Conservation (phyloP, 53 echinoderm and acorn worm genomes). For the Paracentrotus lividus region DNA sequence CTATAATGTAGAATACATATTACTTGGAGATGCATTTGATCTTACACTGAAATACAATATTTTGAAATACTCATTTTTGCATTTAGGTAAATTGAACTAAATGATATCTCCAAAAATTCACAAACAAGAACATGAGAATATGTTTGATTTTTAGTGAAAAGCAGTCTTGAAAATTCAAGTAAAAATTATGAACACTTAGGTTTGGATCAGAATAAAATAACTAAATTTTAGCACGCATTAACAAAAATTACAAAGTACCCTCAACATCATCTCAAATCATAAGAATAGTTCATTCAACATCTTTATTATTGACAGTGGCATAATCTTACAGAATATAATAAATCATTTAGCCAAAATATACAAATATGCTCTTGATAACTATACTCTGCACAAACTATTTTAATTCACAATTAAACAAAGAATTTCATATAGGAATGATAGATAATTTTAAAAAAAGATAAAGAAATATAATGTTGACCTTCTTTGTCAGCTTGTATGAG, state of each 20-base stretch:
- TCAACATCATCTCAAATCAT: background rate
- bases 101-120: background rate
- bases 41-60: background rate
- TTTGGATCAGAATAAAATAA: background rate
- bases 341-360: constrained; percentile 62
- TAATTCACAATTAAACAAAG: constrained; percentile 5
- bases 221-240: background rate
- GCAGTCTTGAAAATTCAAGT: background rate
- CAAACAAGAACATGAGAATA: background rate
- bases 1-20: too few species aligned
- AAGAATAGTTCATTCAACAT: background rate
- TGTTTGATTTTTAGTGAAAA: background rate
- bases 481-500: too few species aligned
- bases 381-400: constrained; percentile 39
- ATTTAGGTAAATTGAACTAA: background rate
- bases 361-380: constrained; percentile 51
- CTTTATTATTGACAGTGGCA: background rate
- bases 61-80: background rate
- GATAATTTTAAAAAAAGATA: background rate
- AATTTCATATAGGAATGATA: constrained; percentile 46
- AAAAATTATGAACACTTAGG: background rate
- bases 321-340: constrained; percentile 35
- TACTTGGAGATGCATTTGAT: background rate
- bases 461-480: background rate
- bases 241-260: background rate